Evolutionary conservation across 2,888 invertebrate species (phyloP).

Genomic region (Tridacna gigas): DNA sequence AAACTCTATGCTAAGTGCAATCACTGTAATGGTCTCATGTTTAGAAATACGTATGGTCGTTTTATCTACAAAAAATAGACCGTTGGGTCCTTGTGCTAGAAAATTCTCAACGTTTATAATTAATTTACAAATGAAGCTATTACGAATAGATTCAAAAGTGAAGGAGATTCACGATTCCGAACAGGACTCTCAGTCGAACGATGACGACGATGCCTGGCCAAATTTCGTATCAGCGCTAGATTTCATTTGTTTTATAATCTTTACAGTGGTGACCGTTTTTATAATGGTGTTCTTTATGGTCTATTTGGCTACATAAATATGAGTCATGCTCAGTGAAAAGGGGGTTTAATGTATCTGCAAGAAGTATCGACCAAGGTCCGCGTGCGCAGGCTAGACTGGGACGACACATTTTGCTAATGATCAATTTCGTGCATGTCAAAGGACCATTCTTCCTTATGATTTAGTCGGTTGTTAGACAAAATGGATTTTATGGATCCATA

Average conservation of each 20-base stretch:
- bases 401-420: too few species aligned
- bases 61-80: slow-evolving; percentile 28
- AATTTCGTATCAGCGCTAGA: slow-evolving; percentile 52
- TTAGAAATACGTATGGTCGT: slow-evolving; percentile 47
- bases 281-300: slow-evolving; percentile 30
- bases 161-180: not conserved
- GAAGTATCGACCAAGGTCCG: too few species aligned
- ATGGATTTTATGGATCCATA: too few species aligned
- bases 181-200: not conserved
- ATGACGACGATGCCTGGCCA: slow-evolving; percentile 27
- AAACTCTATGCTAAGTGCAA: slow-evolving; percentile 39
- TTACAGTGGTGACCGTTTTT: slow-evolving; percentile 12
- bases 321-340: too few species aligned
- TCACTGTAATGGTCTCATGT: slow-evolving; percentile 45
- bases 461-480: too few species aligned
- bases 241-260: slow-evolving; percentile 51
- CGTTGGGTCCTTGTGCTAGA: slow-evolving; percentile 20
- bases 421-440: too few species aligned
- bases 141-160: slow-evolving; percentile 33
- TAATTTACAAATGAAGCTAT: slow-evolving; percentile 28
- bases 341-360: too few species aligned
- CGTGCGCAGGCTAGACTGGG: too few species aligned
- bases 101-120: slow-evolving; percentile 33
- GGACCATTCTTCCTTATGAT: too few species aligned
- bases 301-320: slow-evolving; percentile 12